Percentiles rank a stretch among this genome's conserved stretches.
Evolutionary conservation across 2,797 vertebrate species (phyloP).

Genomic region (Epinephelus coioides): DNA sequence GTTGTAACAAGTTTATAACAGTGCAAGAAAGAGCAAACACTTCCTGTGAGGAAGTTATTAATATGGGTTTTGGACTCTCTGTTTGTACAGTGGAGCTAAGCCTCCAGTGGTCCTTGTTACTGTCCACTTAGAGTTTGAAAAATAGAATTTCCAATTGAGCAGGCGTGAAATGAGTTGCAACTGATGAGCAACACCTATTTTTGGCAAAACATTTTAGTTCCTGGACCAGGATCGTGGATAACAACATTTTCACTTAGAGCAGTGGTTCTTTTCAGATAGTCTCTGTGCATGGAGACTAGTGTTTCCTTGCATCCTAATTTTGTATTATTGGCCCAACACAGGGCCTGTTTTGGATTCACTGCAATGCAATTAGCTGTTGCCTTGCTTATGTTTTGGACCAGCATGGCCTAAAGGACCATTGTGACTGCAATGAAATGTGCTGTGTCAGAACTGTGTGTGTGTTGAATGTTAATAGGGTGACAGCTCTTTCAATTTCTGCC

Average conservation of each 20-base stretch:
- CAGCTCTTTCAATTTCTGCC: conserved; percentile 68
- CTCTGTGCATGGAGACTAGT: background rate
- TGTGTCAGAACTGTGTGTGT: conserved; percentile 70
- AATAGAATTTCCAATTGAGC: conserved; percentile 17
- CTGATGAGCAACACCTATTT: conserved; percentile 20
- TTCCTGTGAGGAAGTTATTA: conserved; percentile 27
- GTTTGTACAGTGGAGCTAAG: conserved; percentile 13
- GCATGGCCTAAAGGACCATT: conserved; percentile 56
- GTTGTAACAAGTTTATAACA: conserved; percentile 44
- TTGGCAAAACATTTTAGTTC: conserved; percentile 4
- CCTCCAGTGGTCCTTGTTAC: conserved; percentile 5
- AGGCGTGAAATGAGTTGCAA: conserved; percentile 37
- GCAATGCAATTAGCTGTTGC: conserved; percentile 70
- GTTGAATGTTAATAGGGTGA: conserved; percentile 72
- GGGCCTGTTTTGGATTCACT: conserved; percentile 54
- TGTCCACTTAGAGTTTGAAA: conserved; percentile 20
- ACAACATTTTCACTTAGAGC: background rate
- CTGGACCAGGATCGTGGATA: background rate
- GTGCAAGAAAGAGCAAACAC: conserved; percentile 22
- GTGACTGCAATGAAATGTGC: conserved; percentile 75
- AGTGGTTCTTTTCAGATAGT: conserved; percentile 15
- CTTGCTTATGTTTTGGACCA: conserved; percentile 60
- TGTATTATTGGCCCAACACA: conserved; percentile 43
- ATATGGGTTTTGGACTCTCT: conserved; percentile 25
- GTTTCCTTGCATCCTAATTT: conserved; percentile 44